Evolutionary conservation across 2,888 invertebrate genomes (phyloP), one percentile per base, ranked within the genome.

Genomic region (Cantharis nigra): DNA sequence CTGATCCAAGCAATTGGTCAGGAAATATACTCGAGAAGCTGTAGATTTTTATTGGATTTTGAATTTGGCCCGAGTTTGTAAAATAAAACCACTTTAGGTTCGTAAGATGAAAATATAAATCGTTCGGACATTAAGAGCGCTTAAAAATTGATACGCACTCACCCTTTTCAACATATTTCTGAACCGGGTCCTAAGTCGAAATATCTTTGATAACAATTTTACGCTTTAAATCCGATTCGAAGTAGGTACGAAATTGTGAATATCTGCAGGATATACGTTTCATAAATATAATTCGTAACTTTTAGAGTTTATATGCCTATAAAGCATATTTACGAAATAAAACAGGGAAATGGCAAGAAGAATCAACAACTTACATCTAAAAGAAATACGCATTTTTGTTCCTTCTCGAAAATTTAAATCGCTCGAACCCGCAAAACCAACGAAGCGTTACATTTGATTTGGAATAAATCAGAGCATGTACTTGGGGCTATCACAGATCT

Each of bases 371-470:
- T 78, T 71, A 70, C 72, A 78, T 65, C 69, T 78, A 72, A 78
- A 77, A 78, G 74, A 74, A 78, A 78, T 78, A 78, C 78, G 74
- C 74, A 75, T 78, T 78, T 78, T 65, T 71, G 20, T 78, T 74
- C 78, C 78, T 80, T 79, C 80, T 79, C 78, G 81, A 82, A 84
- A 84, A 85, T 85, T 85, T 84, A 85, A 85, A 85, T 86, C 84
- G 84, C 83, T 84, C 85, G 85, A 86, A 83, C 83, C 85, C 85
- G 82, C 86, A 85, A 83, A 86, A 83, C 84, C 85, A 84, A 80
- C 83, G 81, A 82, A 84, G 85, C 85, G 85, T 79, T 82, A 84
- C 83, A 85, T 86, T 85, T 85, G 85, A 86, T 86, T 81, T 83
- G 83, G 83, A 84, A 85, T 85, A 86, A 85, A 86, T 85, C 85